Conservation (phyloP, 2,113 vertebrate species). For the Megaceryle torquata region DNA sequence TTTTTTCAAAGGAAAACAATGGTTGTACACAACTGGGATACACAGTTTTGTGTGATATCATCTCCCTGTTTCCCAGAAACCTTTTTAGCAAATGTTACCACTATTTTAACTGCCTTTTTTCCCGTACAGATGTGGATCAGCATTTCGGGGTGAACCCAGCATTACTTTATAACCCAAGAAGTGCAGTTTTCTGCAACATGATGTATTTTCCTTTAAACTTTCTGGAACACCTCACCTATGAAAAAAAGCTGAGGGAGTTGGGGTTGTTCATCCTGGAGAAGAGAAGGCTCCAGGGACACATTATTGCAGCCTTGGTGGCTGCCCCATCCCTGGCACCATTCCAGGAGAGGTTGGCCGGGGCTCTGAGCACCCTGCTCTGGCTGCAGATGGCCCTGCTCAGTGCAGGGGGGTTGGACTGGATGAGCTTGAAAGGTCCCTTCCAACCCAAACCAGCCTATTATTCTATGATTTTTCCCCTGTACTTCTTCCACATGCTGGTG, state of each 20-base stretch:
- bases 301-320: background rate
- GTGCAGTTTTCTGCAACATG: background rate
- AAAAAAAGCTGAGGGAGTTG: background rate
- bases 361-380: background rate
- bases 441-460: background rate
- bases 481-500: fast-evolving
- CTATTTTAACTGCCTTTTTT: background rate
- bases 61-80: background rate
- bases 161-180: background rate
- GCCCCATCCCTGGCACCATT: background rate
- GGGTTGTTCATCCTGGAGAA: background rate
- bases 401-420: background rate
- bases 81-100: background rate
- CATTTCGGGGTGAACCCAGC: background rate
- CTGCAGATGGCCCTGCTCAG: background rate
- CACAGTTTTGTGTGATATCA: fast-evolving
- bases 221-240: background rate
- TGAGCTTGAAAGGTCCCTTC: background rate
- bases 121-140: background rate
- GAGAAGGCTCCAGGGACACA: background rate
- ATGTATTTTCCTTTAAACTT: background rate
- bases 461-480: background rate
- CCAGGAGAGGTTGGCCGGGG: background rate
- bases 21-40: background rate
- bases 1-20: fast-evolving